phyloP scores from a whole-genome alignment of 2,113 vertebrate species.

The Parus major region DNA sequence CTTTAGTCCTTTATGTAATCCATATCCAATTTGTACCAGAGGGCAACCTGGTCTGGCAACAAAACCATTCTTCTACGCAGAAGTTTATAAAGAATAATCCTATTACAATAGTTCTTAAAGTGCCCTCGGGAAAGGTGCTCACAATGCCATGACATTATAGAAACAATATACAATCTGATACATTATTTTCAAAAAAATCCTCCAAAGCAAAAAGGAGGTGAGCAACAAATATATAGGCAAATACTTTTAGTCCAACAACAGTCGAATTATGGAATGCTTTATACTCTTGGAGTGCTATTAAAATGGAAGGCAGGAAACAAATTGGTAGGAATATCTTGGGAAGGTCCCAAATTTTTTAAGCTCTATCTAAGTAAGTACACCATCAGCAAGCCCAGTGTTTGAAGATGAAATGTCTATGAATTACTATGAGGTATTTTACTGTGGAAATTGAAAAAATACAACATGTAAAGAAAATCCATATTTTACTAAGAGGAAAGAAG shows the following conservation, averaged over 20 bases:
- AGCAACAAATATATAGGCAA: background rate
- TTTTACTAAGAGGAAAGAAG: background rate
- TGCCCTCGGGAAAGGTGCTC: constrained; percentile 51
- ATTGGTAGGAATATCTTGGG: background rate
- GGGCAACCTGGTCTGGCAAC: background rate
- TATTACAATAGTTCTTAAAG: background rate
- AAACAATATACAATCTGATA: constrained; percentile 13
- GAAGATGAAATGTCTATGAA: background rate
- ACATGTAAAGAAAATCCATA: background rate
- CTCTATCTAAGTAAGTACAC: background rate
- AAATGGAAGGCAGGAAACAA: background rate
- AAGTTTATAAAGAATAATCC: background rate
- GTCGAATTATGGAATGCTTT: background rate
- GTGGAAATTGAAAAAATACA: background rate
- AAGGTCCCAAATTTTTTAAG: background rate
- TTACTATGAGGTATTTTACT: background rate
- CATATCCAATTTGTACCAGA: background rate
- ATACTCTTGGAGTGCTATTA: background rate
- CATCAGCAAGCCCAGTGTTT: background rate
- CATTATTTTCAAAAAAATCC: background rate
- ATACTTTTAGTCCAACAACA: background rate
- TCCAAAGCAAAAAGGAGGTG: constrained; percentile 2
- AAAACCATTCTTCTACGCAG: background rate
- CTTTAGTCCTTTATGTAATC: background rate
- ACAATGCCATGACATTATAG: background rate